phyloP scores from a whole-genome alignment of 92 coral and sea anemone genomes.

The Epizoanthus fatuus region DNA sequence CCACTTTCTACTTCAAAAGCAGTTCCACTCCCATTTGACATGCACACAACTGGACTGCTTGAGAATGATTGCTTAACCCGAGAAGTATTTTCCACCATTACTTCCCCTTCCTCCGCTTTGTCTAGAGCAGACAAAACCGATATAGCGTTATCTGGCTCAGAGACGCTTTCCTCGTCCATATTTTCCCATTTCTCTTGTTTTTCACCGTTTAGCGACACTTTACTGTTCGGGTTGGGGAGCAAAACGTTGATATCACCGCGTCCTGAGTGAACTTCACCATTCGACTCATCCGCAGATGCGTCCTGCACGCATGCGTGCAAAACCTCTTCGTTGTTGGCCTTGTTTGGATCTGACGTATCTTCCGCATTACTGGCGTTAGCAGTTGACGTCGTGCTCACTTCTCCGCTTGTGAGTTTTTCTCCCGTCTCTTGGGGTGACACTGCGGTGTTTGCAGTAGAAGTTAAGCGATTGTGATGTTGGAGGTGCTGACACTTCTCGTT shows the following conservation, averaged over 20 bases:
- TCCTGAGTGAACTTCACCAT: no score
- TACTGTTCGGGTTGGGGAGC: no score
- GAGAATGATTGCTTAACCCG: not conserved
- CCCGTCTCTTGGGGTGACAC: not conserved
- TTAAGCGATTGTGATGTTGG: not conserved
- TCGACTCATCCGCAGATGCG: no score
- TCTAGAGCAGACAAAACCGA: not conserved
- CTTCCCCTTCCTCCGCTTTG: not conserved
- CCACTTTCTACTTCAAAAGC: not conserved
- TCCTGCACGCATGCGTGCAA: no score
- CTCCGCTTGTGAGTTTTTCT: not conserved
- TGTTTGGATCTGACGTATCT: no score
- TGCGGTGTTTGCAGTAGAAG: not conserved
- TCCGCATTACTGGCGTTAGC: no score
- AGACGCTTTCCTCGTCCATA: not conserved
- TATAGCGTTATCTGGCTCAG: not conserved
- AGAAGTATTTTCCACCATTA: not conserved
- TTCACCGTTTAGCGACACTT: no score
- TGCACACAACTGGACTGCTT: not conserved
- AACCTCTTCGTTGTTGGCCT: no score
- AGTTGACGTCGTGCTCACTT: not conserved
- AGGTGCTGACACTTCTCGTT: not conserved
- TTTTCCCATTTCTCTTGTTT: no score
- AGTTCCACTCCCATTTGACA: not conserved
- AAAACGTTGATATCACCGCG: no score